Percentiles rank a stretch among this genome's conserved stretches.
phyloP scores from a whole-genome alignment of 1,140 invertebrate genomes.

The Ctenoplectra terminalis region DNA sequence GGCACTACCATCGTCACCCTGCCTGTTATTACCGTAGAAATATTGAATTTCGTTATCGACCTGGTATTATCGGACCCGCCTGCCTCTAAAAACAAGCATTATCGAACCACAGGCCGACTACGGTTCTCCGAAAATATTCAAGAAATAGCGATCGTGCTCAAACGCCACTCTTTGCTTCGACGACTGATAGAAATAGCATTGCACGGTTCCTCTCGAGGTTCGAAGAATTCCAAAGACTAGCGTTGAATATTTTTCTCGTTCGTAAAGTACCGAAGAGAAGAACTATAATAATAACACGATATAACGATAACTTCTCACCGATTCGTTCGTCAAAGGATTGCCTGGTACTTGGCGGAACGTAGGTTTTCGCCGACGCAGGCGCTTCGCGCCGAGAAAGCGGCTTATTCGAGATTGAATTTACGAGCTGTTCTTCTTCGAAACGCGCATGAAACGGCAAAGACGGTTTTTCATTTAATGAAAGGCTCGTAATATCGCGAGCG shows the following conservation, averaged over 20 bases:
- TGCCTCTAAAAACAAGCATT: constrained; percentile 63
- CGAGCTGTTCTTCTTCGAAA: not conserved
- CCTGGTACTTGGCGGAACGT: constrained; percentile 38
- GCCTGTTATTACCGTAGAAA: constrained; percentile 72
- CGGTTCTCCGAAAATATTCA: constrained; percentile 42
- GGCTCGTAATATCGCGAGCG: not conserved
- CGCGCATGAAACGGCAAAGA: not conserved
- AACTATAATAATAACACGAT: too few relatives aligned
- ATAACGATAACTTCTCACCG: constrained; percentile 47
- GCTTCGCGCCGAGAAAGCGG: not conserved
- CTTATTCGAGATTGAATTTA: constrained; percentile 32
- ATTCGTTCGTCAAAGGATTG: constrained; percentile 42
- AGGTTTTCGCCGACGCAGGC: too few relatives aligned
- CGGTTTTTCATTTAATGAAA: constrained; percentile 42
- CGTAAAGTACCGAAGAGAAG: too few relatives aligned
- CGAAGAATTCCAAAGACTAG: too few relatives aligned
- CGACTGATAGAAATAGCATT: too few relatives aligned
- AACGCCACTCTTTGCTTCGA: too few relatives aligned
- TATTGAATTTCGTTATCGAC: constrained; percentile 79
- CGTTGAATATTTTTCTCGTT: too few relatives aligned
- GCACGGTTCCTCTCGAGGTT: too few relatives aligned
- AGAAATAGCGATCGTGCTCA: not conserved
- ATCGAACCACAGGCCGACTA: constrained; percentile 41
- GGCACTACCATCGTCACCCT: constrained; percentile 69
- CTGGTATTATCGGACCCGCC: constrained; percentile 65